These are phyloP conservation scores for Lordiphosa clarofinis DNA, from an alignment of 1,140 invertebrate species.

Conservation along the genomic window DNA sequence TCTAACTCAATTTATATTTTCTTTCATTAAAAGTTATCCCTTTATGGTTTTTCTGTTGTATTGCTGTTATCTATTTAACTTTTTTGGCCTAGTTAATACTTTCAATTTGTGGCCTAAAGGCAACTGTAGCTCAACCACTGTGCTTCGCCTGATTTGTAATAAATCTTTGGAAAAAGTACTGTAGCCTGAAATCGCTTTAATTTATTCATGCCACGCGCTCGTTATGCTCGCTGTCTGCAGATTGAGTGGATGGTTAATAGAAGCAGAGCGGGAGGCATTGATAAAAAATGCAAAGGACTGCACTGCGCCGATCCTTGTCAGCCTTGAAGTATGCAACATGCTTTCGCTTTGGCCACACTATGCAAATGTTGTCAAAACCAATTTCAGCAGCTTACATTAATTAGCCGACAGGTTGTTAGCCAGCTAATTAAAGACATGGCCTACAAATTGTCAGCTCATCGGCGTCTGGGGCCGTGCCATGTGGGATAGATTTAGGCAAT, in stretches of 20 bases:
- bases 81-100: too few species aligned
- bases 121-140: constrained; percentile 1
- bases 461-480: constrained; percentile 25
- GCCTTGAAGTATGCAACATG: constrained; percentile 21
- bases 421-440: constrained; percentile 52
- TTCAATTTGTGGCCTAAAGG: background rate
- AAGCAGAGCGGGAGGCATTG: constrained; percentile 18
- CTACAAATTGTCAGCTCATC: constrained; percentile 66
- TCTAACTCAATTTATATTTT: too few species aligned
- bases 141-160: constrained; percentile 42
- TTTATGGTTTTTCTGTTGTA: too few species aligned
- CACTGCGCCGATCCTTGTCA: constrained; percentile 37
- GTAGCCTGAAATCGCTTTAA: constrained; percentile 61
- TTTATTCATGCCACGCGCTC: constrained; percentile 69
- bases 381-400: constrained; percentile 35
- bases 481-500: constrained; percentile 71
- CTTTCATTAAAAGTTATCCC: too few species aligned
- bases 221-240: constrained; percentile 16
- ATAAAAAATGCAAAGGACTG: constrained; percentile 68
- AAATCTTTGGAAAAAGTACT: constrained; percentile 54
- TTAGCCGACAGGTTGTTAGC: constrained; percentile 49
- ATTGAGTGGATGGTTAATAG: constrained; percentile 14
- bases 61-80: too few species aligned
- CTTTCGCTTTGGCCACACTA: constrained; percentile 37
- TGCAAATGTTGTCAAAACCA: constrained; percentile 41